phyloP scores from a whole-genome alignment of 30 jellyfish, hydroid and myxozoan species.

The Hydractinia echinata region DNA sequence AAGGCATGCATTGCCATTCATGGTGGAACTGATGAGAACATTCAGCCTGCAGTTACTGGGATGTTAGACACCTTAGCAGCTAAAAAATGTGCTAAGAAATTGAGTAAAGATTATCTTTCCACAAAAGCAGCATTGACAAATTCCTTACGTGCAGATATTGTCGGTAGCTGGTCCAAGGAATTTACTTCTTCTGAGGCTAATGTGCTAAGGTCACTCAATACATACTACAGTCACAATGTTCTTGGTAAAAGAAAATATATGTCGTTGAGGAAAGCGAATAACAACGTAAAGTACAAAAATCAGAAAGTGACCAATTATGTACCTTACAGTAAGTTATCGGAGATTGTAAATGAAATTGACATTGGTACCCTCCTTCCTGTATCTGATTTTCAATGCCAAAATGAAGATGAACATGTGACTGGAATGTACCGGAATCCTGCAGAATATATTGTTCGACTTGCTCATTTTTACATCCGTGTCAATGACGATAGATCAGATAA shows the following conservation, averaged over 20 bases:
- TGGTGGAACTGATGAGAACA: background rate
- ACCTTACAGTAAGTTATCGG: background rate
- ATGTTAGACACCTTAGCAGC: background rate
- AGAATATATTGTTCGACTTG: background rate
- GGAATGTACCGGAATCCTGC: background rate
- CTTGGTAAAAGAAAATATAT: background rate
- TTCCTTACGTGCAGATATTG: background rate
- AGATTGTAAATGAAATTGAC: background rate
- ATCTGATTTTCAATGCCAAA: background rate
- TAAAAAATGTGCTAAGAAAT: background rate
- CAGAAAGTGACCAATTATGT: background rate
- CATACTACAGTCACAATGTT: constrained; percentile 1
- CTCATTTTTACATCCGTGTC: background rate
- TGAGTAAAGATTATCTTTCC: background rate
- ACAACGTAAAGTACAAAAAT: background rate
- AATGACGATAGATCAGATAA: background rate
- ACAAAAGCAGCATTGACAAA: background rate
- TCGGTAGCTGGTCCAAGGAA: background rate
- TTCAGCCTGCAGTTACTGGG: background rate
- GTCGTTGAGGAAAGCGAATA: background rate
- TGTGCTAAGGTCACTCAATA: background rate
- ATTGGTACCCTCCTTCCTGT: background rate
- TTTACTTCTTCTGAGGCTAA: background rate
- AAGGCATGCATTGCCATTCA: background rate
- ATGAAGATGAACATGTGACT: background rate